Evolutionary conservation across 2,797 vertebrate genomes (phyloP).

Genomic region (Poecilia velifera): DNA sequence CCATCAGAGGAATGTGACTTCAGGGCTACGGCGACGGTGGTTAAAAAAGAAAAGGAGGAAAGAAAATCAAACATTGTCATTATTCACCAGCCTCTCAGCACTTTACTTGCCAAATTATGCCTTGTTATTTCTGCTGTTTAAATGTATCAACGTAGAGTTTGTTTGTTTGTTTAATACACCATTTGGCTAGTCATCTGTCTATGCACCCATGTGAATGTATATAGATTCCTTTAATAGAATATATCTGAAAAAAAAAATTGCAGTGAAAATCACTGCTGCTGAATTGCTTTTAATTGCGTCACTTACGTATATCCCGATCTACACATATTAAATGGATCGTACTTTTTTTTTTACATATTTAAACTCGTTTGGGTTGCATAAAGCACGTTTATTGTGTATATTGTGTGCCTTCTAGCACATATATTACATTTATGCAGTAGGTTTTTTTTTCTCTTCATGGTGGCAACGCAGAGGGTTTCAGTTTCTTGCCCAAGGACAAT

Average conservation of each 20-base stretch:
- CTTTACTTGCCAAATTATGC: neutral
- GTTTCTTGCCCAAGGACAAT: neutral
- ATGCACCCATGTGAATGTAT: constrained; percentile 17
- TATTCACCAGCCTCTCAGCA: constrained; percentile 39
- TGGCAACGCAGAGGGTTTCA: neutral
- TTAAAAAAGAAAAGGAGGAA: neutral
- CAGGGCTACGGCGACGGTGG: neutral
- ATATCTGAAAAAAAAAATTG: constrained; percentile 1
- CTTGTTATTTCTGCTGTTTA: neutral
- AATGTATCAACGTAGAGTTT: constrained; percentile 1
- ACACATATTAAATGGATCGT: neutral
- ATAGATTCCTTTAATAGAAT: constrained; percentile 9
- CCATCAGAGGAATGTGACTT: constrained; percentile 16
- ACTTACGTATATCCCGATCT: constrained; percentile 32
- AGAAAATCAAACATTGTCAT: constrained; percentile 12
- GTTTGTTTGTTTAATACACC: constrained; percentile 12
- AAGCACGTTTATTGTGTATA: neutral
- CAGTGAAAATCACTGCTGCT: constrained; percentile 8
- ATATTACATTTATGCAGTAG: neutral
- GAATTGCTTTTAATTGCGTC: constrained; percentile 43
- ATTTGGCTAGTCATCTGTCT: constrained; percentile 28
- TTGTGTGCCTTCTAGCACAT: neutral
- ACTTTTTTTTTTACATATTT: neutral
- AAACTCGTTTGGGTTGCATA: neutral
- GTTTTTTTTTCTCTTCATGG: neutral